These are phyloP conservation scores for Drosophila neoperkinsi DNA, from an alignment of 2,888 invertebrate species.

Conservation along the genomic window DNA sequence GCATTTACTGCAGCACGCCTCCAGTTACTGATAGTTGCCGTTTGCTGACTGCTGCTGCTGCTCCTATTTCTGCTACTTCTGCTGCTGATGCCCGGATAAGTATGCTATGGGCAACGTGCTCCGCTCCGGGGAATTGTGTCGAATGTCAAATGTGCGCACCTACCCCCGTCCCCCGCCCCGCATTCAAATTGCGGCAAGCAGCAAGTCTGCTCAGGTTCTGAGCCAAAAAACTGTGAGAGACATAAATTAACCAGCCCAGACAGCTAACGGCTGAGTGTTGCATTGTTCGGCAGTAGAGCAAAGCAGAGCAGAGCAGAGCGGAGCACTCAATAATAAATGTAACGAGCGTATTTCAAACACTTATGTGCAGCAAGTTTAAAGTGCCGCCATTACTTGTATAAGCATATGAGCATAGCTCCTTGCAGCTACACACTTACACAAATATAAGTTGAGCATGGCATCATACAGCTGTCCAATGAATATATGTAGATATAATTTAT, in stretches of 20 bases:
- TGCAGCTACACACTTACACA: neutral
- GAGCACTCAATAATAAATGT: constrained; percentile 75
- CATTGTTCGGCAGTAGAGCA: constrained; percentile 54
- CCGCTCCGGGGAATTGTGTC: constrained; percentile 63
- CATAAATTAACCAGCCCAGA: constrained; percentile 36
- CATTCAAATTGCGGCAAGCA: constrained; percentile 65
- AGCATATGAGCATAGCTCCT: constrained; percentile 38
- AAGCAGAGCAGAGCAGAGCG: constrained; percentile 29
- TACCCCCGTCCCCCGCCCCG: constrained; percentile 21
- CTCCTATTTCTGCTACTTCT: constrained; percentile 11
- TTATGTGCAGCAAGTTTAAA: constrained; percentile 72
- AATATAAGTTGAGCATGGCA: neutral
- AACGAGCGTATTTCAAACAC: constrained; percentile 78
- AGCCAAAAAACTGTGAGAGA: constrained; percentile 38
- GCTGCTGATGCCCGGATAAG: constrained; percentile 60
- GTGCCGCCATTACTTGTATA: constrained; percentile 46
- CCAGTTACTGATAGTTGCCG: constrained; percentile 46
- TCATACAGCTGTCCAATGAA: neutral
- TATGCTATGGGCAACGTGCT: constrained; percentile 70
- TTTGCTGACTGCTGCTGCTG: constrained; percentile 31
- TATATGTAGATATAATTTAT: neutral
- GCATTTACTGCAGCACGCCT: constrained; percentile 68
- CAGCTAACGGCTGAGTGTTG: constrained; percentile 29
- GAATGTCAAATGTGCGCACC: constrained; percentile 49
- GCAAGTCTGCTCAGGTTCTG: constrained; percentile 12